Evolutionary conservation across 2,113 vertebrate genomes (phyloP), one percentile per base, ranked within the genome.

Genomic region (Hippoglossus stenolepis): DNA sequence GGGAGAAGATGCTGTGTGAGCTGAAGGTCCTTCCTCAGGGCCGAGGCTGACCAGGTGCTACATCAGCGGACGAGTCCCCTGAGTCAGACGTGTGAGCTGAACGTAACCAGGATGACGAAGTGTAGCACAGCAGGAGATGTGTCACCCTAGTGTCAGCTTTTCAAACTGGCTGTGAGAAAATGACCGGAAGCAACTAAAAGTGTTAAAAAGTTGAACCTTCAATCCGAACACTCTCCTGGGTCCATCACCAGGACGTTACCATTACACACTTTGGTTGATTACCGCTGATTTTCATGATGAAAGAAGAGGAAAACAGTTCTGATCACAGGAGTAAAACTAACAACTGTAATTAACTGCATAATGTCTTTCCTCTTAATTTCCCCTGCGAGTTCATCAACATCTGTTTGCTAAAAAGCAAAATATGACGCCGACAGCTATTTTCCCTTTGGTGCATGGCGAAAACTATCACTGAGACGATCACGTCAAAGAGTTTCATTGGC

Each of bases 331-430:
- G 38, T 64, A 67, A 79, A 68, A 69, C 21, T 23, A 56, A 53
- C 51, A 21, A 35, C 70, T 70, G 28, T 53, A 58, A 86, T 80
- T 61, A 71, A 77, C 58, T 15, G 11, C 67, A 4, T 40, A 31
- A 69, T 58, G 24, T 61, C 53, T 69, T 73, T 47, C 35, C 47
- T 57, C 70, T 53, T 65, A 60, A 86, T 88, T 83, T 85, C 84
- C 79, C 79, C 12, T 51, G 71, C 59, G 60, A 63, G 43, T 28
- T 54, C 2, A 1, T 58, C 35, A 38, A 66, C 31, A 49, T 58
- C 49, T 3, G 43, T 69, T 65, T 3, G 45, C 53, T 60, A 47
- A 63, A 69, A 14, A n/a, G 59, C 54, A 65, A 74, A 24, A 45
- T 57, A 23, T 72, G 40, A 77, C 17, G 0, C 64, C 69, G 28